Percentiles rank a stretch among this genome's conserved stretches.
These are phyloP conservation scores for Delichon dasypus DNA, from an alignment of 2,797 vertebrate species.

Conservation along the genomic window DNA sequence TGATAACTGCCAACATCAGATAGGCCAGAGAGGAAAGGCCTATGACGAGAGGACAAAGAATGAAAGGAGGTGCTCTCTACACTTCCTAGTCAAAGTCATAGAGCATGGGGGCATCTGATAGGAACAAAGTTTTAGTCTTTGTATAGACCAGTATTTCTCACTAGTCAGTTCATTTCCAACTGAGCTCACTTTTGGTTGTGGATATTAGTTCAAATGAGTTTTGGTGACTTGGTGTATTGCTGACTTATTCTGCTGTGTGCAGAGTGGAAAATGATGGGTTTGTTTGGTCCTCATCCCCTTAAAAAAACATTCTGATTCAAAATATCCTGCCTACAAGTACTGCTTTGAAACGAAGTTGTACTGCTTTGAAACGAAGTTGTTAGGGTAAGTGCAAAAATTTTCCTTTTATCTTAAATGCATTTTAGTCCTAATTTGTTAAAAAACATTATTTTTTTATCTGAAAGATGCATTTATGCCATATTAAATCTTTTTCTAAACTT, in stretches of 20 bases:
- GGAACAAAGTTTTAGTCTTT: background rate
- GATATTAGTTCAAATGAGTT: background rate
- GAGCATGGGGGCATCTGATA: background rate
- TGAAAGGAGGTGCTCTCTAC: background rate
- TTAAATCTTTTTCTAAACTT: background rate
- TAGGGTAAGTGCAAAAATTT: background rate
- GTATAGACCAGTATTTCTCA: background rate
- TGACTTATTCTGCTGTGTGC: background rate
- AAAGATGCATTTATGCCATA: background rate
- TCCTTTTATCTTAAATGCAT: background rate
- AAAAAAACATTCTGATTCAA: background rate
- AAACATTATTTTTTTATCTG: background rate
- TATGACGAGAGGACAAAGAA: background rate
- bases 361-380: background rate
- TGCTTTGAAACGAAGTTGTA: background rate
- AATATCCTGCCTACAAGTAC: background rate
- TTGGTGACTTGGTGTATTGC: background rate
- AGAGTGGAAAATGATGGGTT: background rate
- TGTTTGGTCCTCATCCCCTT: background rate
- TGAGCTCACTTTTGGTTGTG: background rate
- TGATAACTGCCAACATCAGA: background rate
- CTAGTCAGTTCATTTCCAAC: background rate
- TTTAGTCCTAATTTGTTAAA: background rate
- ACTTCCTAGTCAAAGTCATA: background rate
- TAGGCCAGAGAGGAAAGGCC: background rate